Evolutionary conservation across 2,888 invertebrate genomes (phyloP).

Genomic region (Zhuqinia jingwanae): DNA sequence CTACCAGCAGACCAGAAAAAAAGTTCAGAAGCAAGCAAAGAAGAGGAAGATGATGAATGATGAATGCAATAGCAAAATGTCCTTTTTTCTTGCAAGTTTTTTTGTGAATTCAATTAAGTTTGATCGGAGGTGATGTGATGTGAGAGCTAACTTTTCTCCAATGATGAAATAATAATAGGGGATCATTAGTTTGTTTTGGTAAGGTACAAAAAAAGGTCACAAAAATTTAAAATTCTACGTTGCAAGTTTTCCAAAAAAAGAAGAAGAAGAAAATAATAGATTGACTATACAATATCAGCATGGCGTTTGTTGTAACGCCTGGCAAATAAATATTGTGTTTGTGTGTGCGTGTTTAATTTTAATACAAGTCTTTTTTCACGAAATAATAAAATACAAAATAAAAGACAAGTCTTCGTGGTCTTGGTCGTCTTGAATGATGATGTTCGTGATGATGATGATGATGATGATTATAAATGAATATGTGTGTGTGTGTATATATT

Average conservation of each 20-base stretch:
- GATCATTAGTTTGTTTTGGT: no score
- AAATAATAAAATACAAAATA: neutral
- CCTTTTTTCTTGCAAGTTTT: no score
- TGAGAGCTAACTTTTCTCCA: no score
- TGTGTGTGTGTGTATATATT: no score
- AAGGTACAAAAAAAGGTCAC: neutral
- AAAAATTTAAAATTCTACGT: no score
- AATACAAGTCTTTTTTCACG: neutral
- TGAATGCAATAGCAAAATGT: slow-evolving; percentile 23
- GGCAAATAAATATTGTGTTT: neutral
- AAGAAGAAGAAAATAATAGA: no score
- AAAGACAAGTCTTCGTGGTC: slow-evolving; percentile 14
- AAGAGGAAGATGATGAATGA: neutral
- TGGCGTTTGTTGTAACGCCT: no score
- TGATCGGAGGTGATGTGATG: no score
- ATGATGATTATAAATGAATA: slow-evolving; percentile 47
- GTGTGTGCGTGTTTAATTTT: neutral
- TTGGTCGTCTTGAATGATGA: slow-evolving; percentile 30
- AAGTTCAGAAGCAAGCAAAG: neutral
- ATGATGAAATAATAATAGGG: no score
- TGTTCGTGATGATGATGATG: slow-evolving; percentile 13
- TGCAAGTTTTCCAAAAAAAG: no score
- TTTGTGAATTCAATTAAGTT: no score
- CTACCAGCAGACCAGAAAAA: neutral
- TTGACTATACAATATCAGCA: no score